Percentiles rank a stretch among this genome's conserved stretches.
Evolutionary conservation across 1,140 invertebrate species (phyloP).

Genomic region (Eufriesea mexicana): DNA sequence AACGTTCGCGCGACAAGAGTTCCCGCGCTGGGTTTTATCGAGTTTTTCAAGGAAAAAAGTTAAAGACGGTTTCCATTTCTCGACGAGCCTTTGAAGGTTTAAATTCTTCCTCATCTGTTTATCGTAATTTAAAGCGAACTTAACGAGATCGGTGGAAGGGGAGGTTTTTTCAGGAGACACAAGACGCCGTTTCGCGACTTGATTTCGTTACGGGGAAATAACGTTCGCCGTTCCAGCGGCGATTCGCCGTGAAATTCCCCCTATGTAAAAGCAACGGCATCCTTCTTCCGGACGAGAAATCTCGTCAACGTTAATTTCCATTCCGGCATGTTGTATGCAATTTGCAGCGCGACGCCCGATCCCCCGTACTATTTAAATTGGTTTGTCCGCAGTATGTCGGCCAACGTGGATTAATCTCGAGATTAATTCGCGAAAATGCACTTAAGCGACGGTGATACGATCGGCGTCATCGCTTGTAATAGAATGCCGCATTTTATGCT

Average conservation of each 20-base stretch:
- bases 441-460: slow-evolving; percentile 54
- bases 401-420: slow-evolving; percentile 58
- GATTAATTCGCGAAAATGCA: slow-evolving; percentile 63
- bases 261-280: slow-evolving; percentile 30
- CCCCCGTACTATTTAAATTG: slow-evolving; percentile 58
- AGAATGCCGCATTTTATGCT: slow-evolving; percentile 3
- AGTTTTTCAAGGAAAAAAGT: neutral
- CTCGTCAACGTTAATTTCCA: slow-evolving; percentile 60
- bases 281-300: slow-evolving; percentile 53
- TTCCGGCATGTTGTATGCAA: slow-evolving; percentile 55
- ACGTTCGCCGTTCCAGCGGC: slow-evolving; percentile 4
- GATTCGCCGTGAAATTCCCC: slow-evolving; percentile 5
- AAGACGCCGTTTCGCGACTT: neutral
- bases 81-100: neutral
- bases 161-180: neutral
- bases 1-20: neutral
- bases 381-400: slow-evolving; percentile 46
- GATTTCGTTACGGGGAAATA: slow-evolving; percentile 25
- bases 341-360: slow-evolving; percentile 42
- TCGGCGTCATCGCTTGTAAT: slow-evolving; percentile 17
- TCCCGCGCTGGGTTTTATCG: neutral
- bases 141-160: slow-evolving; percentile 3
- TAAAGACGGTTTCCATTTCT: neutral
- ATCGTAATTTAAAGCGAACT: slow-evolving; percentile 41
- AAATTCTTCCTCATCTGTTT: neutral